Conservation (phyloP, 2,888 invertebrate species). For the Acanthosepion esculentum region DNA sequence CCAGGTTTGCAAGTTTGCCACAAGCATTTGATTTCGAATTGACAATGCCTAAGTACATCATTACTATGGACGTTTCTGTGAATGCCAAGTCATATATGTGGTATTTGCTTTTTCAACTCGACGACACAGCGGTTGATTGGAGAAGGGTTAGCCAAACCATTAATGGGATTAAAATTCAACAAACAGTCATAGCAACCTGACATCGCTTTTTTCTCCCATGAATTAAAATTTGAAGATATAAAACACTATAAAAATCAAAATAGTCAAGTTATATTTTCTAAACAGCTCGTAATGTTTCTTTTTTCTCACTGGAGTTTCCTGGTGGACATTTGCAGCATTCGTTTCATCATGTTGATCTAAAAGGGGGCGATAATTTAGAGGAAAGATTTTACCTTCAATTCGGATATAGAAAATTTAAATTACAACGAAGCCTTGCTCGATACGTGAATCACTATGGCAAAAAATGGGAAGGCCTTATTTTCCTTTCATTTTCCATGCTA, state of each 20-base stretch:
- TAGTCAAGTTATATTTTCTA: too few species aligned
- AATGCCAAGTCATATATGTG: neutral
- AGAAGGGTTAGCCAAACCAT: neutral
- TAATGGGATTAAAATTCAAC: neutral
- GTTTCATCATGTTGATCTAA: too few species aligned
- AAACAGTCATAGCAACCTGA: neutral
- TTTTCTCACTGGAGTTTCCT: too few species aligned
- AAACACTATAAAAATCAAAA: too few species aligned
- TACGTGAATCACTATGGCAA: neutral
- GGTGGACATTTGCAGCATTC: too few species aligned
- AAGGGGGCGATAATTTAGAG: too few species aligned
- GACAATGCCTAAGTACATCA: neutral
- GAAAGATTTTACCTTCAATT: too few species aligned
- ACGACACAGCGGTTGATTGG: neutral
- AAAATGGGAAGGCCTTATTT: neutral
- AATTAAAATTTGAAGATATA: too few species aligned
- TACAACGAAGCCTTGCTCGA: too few species aligned
- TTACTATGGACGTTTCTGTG: neutral
- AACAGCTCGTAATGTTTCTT: too few species aligned
- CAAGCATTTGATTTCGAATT: neutral
- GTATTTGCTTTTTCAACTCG: slow-evolving; percentile 1
- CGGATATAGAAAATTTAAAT: too few species aligned
- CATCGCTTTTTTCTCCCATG: neutral
- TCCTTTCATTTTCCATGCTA: neutral
- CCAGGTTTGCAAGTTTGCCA: too few species aligned